Percentiles rank a stretch among this genome's conserved stretches.
Conservation (phyloP, 2,888 invertebrate genomes). For the Congeria kusceri region DNA sequence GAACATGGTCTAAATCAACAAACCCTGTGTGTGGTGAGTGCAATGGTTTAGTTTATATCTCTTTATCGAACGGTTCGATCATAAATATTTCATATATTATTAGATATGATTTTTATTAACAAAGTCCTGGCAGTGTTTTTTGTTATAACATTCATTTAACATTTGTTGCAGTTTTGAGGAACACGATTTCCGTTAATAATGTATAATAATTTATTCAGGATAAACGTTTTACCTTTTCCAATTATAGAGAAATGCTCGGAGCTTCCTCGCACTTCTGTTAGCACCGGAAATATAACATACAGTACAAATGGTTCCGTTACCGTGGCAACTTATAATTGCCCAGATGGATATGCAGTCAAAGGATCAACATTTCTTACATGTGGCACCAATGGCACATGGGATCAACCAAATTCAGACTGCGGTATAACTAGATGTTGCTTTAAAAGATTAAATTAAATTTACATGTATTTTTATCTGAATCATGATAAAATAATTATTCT, state of each 20-base stretch:
- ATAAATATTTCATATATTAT: no score
- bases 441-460: not conserved
- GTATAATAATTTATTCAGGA: no score
- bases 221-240: no score
- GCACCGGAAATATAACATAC: conserved; percentile 39
- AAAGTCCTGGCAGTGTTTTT: no score
- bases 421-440: conserved; percentile 15
- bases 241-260: conserved; percentile 33
- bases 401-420: conserved; percentile 24
- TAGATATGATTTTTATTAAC: no score
- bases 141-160: no score
- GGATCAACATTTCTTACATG: conserved; percentile 37
- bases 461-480: not conserved
- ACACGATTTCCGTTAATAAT: no score
- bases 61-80: no score
- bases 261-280: conserved; percentile 17
- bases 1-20: conserved; percentile 26
- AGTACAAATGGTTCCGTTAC: conserved; percentile 42
- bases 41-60: no score
- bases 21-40: conserved; percentile 19
- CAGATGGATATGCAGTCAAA: conserved; percentile 32
- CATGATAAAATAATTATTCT: no score
- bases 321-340: conserved; percentile 40
- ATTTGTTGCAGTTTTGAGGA: no score
- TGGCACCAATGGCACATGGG: conserved; percentile 38